Percentiles rank a stretch among this genome's conserved stretches.
These are phyloP conservation scores for Sinhomidia bicolor DNA, from an alignment of 2,888 invertebrate species.

Conservation along the genomic window DNA sequence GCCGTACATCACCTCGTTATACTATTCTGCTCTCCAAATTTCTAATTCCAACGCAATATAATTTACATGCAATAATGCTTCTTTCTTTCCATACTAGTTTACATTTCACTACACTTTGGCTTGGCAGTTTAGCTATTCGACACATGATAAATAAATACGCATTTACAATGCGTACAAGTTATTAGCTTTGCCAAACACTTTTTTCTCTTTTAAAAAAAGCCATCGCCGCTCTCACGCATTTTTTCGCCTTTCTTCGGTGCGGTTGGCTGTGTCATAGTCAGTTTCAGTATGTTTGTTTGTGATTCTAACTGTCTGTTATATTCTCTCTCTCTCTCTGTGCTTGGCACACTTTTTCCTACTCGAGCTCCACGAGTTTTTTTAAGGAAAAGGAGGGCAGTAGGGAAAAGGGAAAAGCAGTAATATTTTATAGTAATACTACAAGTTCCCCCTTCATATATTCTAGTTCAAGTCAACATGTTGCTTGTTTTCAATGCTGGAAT, in stretches of 20 bases:
- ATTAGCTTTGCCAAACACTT: neutral
- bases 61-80: too few relatives aligned
- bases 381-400: slow-evolving; percentile 42
- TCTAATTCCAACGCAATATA: too few relatives aligned
- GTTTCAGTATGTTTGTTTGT: neutral
- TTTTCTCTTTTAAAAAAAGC: neutral
- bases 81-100: too few relatives aligned
- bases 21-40: too few relatives aligned
- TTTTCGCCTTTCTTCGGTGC: slow-evolving; percentile 37
- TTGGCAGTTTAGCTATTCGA: too few relatives aligned
- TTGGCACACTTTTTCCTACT: slow-evolving; percentile 47
- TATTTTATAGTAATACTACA: neutral
- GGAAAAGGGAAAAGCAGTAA: slow-evolving; percentile 20
- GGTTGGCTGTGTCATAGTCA: neutral
- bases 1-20: too few relatives aligned
- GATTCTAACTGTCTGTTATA: slow-evolving; percentile 2
- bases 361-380: slow-evolving; percentile 12
- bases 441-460: neutral
- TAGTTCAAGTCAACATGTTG: slow-evolving; percentile 43
- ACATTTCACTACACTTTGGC: too few relatives aligned
- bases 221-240: slow-evolving; percentile 39
- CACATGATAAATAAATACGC: too few relatives aligned
- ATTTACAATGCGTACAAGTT: too few relatives aligned
- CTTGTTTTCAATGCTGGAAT: neutral
- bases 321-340: slow-evolving; percentile 28